phyloP scores from a whole-genome alignment of 2,888 invertebrate species.

The Monoplex corrugatus region DNA sequence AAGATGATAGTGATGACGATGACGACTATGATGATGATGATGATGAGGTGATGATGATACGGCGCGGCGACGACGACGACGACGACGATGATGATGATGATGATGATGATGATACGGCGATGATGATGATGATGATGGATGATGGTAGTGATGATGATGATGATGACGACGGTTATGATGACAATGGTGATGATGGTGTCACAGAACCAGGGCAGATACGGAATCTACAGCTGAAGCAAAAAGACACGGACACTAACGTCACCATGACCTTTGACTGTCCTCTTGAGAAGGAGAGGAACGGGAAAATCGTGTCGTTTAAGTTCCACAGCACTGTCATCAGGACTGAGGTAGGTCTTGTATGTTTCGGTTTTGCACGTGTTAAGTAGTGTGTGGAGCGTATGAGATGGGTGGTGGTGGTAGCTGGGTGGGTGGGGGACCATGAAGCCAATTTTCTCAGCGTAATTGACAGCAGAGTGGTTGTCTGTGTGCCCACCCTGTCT shows the following conservation, averaged over 20 bases:
- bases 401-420: background rate
- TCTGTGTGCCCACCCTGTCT: too few relatives aligned
- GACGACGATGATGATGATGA: background rate
- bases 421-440: background rate
- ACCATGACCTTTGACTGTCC: conserved; percentile 11
- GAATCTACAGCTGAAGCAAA: background rate
- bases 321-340: background rate
- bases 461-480: background rate
- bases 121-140: background rate
- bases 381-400: background rate
- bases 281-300: background rate
- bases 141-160: too few relatives aligned
- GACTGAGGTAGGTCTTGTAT: background rate
- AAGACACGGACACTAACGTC: background rate
- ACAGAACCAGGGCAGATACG: background rate
- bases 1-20: too few relatives aligned
- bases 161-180: background rate
- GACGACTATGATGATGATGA: background rate
- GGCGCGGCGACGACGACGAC: too few relatives aligned
- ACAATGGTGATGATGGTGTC: background rate
- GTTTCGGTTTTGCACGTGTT: too few relatives aligned
- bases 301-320: background rate
- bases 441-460: too few relatives aligned
- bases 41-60: too few relatives aligned
- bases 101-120: background rate